Evolutionary conservation across 2,888 invertebrate species (phyloP), one percentile per base, ranked within the genome.

Genomic region (Erannis defoliaria): DNA sequence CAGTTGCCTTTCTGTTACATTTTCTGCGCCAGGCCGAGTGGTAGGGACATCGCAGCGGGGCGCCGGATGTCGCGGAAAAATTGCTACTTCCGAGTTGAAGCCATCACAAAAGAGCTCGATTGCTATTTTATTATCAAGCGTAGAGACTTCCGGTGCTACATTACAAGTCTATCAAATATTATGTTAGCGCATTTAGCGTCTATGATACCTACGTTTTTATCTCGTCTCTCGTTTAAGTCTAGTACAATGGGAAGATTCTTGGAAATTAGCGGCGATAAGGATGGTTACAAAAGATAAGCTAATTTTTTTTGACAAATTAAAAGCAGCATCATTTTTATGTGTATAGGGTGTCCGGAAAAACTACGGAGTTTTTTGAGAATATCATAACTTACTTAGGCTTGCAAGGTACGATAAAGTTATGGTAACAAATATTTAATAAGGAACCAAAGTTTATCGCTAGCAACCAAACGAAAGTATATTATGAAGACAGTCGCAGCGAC

Each of bases 11-110:
- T 62, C 58, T 57, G 58, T 55, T 45, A 58, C 51, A 40, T 66
- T 57, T 66, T 64, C 59, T 53, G 64, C 54, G 64, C 63, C 26
- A 26, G 26, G 43, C 66, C 63, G 80, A 76, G 76, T 82, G 82
- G 77, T 77, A 73, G 78, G 85, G 85, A 87, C 85, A 78, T 81
- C 82, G 74, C 84, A 73, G 81, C 85, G 78, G 89, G 86, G 81
- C 79, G 72, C 86, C 87, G 88, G 88, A 88, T 88, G 87, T 86
- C 86, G 84, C 76, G 86, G 87, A 88, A 89, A 89, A 89, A 89
- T 89, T 88, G 88, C 86, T 87, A 88, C 88, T 88, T 88, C 88
- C 89, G 88, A 85, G 75, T 79, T 83, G 78, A 78, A 74, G 76
- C 73, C 74, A 77, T 73, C 81, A 85, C 86, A 85, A 87, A 86